Percentiles rank a stretch among this genome's conserved stretches.
Conservation (phyloP, 2,888 invertebrate genomes). For the Tricholauxania praeusta region DNA sequence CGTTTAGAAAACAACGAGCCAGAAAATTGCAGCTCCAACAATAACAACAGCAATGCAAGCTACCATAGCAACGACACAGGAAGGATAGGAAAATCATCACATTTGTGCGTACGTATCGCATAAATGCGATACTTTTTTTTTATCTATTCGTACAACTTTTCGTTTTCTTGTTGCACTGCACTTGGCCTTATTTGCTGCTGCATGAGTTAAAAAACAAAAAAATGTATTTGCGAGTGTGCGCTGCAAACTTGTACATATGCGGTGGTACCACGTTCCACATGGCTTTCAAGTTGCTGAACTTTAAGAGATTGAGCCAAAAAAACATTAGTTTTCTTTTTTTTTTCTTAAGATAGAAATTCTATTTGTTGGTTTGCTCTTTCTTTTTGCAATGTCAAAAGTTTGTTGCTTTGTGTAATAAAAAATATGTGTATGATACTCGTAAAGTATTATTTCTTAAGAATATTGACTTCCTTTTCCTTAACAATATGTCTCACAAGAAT, state of each 20-base stretch:
- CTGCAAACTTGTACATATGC: background rate
- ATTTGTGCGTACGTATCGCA: slow-evolving; percentile 37
- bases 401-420: too few species aligned
- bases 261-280: slow-evolving; percentile 23
- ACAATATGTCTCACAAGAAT: too few species aligned
- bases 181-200: slow-evolving; percentile 52
- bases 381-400: too few species aligned
- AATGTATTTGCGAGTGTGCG: background rate
- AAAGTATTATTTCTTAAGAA: too few species aligned
- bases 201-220: slow-evolving; percentile 6
- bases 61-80: slow-evolving; percentile 43
- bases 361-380: too few species aligned
- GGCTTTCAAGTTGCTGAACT: slow-evolving; percentile 23
- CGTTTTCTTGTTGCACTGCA: slow-evolving; percentile 48
- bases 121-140: slow-evolving; percentile 44
- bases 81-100: slow-evolving; percentile 17
- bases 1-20: slow-evolving; percentile 41
- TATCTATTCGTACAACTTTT: slow-evolving; percentile 34
- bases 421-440: too few species aligned
- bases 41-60: slow-evolving; percentile 43
- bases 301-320: background rate
- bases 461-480: too few species aligned
- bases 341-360: background rate
- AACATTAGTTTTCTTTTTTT: background rate
- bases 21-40: slow-evolving; percentile 54